Base-by-base conservation (phyloP, 1,140 invertebrate genomes). In the Mylabris phalerata region DNA sequence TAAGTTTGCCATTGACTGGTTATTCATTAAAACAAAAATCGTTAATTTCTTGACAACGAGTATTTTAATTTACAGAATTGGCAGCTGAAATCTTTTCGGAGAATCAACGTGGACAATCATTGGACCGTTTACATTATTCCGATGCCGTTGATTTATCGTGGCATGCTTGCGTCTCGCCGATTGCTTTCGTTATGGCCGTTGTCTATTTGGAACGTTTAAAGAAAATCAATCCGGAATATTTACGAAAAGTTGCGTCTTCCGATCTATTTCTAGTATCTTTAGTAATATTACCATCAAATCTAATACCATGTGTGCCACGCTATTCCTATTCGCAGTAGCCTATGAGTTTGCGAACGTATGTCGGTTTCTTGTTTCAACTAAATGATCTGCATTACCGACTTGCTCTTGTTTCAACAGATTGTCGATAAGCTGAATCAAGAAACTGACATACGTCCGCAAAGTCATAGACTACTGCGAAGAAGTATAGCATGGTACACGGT, bases 241-340 rank as follows among this genome's bases (percentile, higher is more conserved):
- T 95, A 26, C 79, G 85, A 66, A 78, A 81, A 71, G 83, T 91
- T 27, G 85, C 88, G 24, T 91, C 93, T 19, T 89, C 90, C 47
- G 90, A 96, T 72, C 79, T 97, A 9, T 97, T 97, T 74, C 80
- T 97, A 47, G 87, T 96, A 51, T 94, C 93, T 55, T 78, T 96
- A 83, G 93, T 95, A 82, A 77, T 74, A 74, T 50, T 43, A 43
- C 59, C n/a, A 52, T 19, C 1, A 42, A 19, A 19, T 19, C 1
- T 19, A 19, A 19, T 19, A 19, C 19, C 19, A 19, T 19, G 1
- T 2, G 19, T 19, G 19, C 19, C 19, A 19, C 1, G 19, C 19
- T 19, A 19, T 19, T 19, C 19, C 19, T 19, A 1, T 19, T 19
- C 19, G 19, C 1, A 19, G 19, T 19, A 19, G 19, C 19, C 19